A percentile compares a stretch with the other conserved stretches of the same genome.
Evolutionary conservation across 2,888 invertebrate genomes (phyloP).

Genomic region (Halictus quadricinctus): DNA sequence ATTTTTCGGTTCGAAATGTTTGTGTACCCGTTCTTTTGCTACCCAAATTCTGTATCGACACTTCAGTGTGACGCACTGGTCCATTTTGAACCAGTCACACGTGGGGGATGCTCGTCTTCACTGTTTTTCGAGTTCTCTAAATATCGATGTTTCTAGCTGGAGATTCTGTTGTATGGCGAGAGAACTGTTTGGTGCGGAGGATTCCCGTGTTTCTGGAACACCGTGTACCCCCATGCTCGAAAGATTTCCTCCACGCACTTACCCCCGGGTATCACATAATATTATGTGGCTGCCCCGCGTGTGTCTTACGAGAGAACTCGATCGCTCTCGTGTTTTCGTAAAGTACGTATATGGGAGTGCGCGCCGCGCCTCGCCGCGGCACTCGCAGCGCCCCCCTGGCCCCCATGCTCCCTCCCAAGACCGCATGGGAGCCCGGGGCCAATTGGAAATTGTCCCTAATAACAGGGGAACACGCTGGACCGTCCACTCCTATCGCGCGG

Average conservation of each 20-base stretch:
- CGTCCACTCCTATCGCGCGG: constrained; percentile 78
- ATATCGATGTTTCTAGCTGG: not conserved
- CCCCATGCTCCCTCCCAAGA: not conserved
- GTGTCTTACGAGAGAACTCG: constrained; percentile 57
- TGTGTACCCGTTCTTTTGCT: no score
- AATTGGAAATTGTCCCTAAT: constrained; percentile 82
- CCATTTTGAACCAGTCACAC: not conserved
- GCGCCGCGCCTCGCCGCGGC: constrained; percentile 3
- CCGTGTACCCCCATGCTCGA: constrained; percentile 26
- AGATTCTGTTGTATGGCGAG: not conserved
- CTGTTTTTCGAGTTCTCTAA: not conserved
- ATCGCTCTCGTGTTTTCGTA: constrained; percentile 45
- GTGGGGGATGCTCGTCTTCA: not conserved
- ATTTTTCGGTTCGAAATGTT: not conserved
- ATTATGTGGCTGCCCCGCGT: constrained; percentile 71
- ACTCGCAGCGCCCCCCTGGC: constrained; percentile 44
- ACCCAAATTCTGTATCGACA: not conserved
- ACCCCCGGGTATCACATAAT: constrained; percentile 75
- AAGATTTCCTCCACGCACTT: constrained; percentile 57
- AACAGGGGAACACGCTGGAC: constrained; percentile 79
- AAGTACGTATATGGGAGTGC: constrained; percentile 28
- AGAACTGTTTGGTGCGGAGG: not conserved
- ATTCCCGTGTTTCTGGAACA: constrained; percentile 17
- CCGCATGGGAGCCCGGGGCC: constrained; percentile 76
- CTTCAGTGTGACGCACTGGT: not conserved